These are phyloP conservation scores for Caenorhabditis sp. DNA, from an alignment of 2,888 invertebrate species.

Conservation along the genomic window DNA sequence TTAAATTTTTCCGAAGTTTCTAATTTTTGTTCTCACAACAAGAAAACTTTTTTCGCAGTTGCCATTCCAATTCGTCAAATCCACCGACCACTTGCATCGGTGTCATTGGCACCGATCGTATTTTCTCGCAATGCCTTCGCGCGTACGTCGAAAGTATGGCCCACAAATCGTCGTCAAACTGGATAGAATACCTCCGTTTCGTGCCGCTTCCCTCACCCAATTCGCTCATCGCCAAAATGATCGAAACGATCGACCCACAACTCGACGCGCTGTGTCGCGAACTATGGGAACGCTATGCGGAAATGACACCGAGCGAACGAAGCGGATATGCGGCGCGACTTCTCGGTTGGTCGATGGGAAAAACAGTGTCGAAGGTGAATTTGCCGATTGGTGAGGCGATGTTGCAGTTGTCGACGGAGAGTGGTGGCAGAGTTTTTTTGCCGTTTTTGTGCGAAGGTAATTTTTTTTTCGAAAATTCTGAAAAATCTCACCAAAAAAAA, in stretches of 20 bases:
- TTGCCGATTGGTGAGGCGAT: slow-evolving; percentile 70
- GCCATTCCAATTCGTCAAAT: slow-evolving; percentile 67
- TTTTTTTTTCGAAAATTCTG: not conserved
- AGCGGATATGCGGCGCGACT: slow-evolving; percentile 22
- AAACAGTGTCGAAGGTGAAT: slow-evolving; percentile 37
- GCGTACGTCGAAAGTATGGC: slow-evolving; percentile 68
- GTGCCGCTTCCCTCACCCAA: slow-evolving; percentile 60
- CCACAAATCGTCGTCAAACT: slow-evolving; percentile 66
- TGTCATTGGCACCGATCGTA: slow-evolving; percentile 65
- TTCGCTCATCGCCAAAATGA: slow-evolving; percentile 53
- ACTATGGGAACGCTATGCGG: slow-evolving; percentile 53
- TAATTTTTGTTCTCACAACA: no score
- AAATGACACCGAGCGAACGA: slow-evolving; percentile 41
- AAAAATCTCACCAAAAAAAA: no score
- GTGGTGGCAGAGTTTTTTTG: slow-evolving; percentile 59
- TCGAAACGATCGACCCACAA: slow-evolving; percentile 47
- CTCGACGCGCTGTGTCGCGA: slow-evolving; percentile 51
- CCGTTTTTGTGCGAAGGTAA: slow-evolving; percentile 65
- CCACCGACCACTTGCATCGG: slow-evolving; percentile 63
- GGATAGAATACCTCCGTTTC: slow-evolving; percentile 68
- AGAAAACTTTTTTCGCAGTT: slow-evolving; percentile 55
- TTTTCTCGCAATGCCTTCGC: slow-evolving; percentile 57
- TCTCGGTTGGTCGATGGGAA: slow-evolving; percentile 33
- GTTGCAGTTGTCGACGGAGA: slow-evolving; percentile 56
- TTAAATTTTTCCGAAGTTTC: no score